Evolutionary conservation across 2,888 invertebrate species (phyloP), one percentile per base, ranked within the genome.

Genomic region (Adelognathus sp.): DNA sequence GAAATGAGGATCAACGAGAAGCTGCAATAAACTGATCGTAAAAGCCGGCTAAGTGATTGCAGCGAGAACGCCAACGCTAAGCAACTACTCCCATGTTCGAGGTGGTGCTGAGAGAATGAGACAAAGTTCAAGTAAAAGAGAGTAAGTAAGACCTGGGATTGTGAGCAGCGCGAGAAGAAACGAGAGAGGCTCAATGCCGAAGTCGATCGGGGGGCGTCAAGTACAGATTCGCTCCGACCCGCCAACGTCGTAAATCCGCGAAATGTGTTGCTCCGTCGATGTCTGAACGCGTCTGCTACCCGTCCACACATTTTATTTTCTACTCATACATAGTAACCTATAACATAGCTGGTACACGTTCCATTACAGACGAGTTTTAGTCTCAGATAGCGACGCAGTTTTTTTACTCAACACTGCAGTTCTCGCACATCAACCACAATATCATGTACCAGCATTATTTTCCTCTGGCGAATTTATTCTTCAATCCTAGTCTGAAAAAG

Each of bases 21-120:
- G 58, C 46, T 64, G 85, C 84, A 85, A 86, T 87, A 87, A 87
- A 87, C 86, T 86, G 86, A 87, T 86, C 87, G 87, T 87, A 86
- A 87, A 86, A 84, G 80, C 81, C 77, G 76, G 84, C 83, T 86
- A 86, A 87, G 86, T 86, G 87, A 86, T 87, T 87, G 86, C 84
- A 82, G 80, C 79, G 79, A 50, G 50, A 69, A 54, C 64, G 61
- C 71, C 56, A 67, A 61, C 31, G 71, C 66, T 36, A 24, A 72
- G 71, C 46, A 72, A 79, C 64, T 60, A 66, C 61, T 66, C 29
- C 56, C 61, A 63, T n/a, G n/a, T n/a, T n/a, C n/a, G n/a, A n/a
- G n/a, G n/a, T n/a, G 36, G 21, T 41, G 56, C 11, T 58, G n/a
- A n/a, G n/a, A n/a, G n/a, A n/a, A n/a, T n/a, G n/a, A n/a, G n/a